Percentiles rank a stretch among this genome's conserved stretches.
Evolutionary conservation across 2,888 invertebrate genomes (phyloP).

Genomic region (Cephus rjabovi): DNA sequence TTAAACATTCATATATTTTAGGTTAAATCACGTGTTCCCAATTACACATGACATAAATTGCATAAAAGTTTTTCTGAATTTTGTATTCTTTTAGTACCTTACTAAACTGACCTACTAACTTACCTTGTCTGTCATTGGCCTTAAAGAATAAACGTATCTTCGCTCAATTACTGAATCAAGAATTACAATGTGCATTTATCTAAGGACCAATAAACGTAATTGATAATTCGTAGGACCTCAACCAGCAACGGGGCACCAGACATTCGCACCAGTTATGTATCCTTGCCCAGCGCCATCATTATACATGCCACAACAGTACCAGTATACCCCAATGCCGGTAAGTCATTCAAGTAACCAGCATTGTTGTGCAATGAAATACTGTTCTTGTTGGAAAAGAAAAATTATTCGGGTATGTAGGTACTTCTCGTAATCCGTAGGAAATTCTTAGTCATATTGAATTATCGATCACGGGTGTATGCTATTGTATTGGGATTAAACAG

Average conservation of each 20-base stretch:
- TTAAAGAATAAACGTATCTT: not conserved
- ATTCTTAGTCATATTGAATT: slow-evolving; percentile 3
- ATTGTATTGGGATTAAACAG: slow-evolving; percentile 12
- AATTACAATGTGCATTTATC: not conserved
- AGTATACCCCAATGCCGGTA: slow-evolving; percentile 65
- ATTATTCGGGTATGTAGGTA: not conserved
- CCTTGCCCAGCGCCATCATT: slow-evolving; percentile 64
- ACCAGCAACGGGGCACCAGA: slow-evolving; percentile 62
- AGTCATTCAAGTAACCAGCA: slow-evolving; percentile 33
- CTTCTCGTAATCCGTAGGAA: not conserved
- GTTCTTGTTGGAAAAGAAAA: not conserved
- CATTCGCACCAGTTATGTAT: slow-evolving; percentile 64
- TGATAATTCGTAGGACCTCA: slow-evolving; percentile 51
- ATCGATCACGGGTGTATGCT: not conserved
- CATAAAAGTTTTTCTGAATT: not conserved
- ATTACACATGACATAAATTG: not conserved
- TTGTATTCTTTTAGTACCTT: not conserved
- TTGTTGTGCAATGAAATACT: not conserved
- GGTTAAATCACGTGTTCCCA: not conserved
- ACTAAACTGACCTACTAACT: not conserved
- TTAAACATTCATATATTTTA: not conserved
- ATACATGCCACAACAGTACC: slow-evolving; percentile 66
- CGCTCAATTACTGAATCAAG: not conserved
- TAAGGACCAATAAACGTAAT: not conserved
- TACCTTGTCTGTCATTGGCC: not conserved